Base-by-base conservation (phyloP, 2,888 invertebrate genomes). In the Noctua comes region DNA sequence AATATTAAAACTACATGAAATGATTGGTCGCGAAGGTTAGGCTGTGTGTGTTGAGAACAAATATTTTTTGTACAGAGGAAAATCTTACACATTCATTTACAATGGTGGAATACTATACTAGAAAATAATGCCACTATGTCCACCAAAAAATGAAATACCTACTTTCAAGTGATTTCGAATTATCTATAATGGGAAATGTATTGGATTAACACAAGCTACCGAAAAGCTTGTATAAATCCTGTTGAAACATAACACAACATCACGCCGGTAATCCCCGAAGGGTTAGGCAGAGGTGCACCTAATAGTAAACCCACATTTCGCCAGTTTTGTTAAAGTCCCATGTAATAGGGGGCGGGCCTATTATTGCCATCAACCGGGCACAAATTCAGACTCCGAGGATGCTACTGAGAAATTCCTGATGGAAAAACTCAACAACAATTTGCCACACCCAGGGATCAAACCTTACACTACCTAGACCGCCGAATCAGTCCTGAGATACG, bases 1-100 rank as follows among this genome's bases (percentile, higher is more conserved):
- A n/a, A 64, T 31, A 75, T 75, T 36, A 59, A 48, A 59, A 11
- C 31, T n/a, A 36, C n/a, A 46, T 43, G 11, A 21, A 21, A 36
- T 36, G 43, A 77, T 77, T 10, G 21, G 7, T 31, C n/a, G 31
- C 16, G 31, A 65, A 77, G 68, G 68, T 79, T 54, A 43, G 24
- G 31, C n/a, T 31, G 31, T 21, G 40, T 71, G 18, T 51, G 21
- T 16, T 73, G 31, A 36, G 64, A 64, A 36, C 64, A 64, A 64
- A 64, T 64, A 36, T 21, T 18, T 62, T 62, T 64, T 36, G 64
- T 64, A 36, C 31, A 21, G 31, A 31, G 0, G 8, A 31, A 36
- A 64, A 36, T 21, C 27, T 21, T 64, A 21, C 31, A 18, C 8
- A 18, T 18, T 31, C 10, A 36, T 64, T 21, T 64, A 10, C 31